These are phyloP conservation scores for Bettongia penicillata DNA, from an alignment of 2,113 vertebrate species.

Conservation along the genomic window DNA sequence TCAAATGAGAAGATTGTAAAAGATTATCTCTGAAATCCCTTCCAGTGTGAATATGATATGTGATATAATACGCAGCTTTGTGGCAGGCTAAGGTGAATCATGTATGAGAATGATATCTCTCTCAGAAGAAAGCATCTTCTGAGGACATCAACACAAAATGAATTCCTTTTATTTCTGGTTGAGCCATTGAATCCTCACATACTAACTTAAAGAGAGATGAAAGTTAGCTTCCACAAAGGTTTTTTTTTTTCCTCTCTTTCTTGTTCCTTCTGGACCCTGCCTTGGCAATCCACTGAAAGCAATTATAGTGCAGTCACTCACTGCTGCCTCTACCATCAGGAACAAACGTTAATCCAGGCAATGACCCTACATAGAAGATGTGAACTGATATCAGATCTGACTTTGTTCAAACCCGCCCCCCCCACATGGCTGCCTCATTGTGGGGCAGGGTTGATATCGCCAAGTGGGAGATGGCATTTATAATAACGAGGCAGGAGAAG, in stretches of 20 bases:
- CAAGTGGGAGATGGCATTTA: not conserved
- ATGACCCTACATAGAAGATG: slow-evolving; percentile 14
- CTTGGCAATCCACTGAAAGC: slow-evolving; percentile 40
- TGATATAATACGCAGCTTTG: not conserved
- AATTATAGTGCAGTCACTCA: slow-evolving; percentile 68
- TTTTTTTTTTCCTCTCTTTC: slow-evolving; percentile 17
- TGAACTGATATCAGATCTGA: slow-evolving; percentile 53
- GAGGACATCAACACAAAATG: not conserved
- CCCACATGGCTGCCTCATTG: not conserved
- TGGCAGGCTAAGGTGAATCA: not conserved
- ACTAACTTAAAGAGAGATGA: slow-evolving; percentile 77
- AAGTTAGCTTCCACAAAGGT: slow-evolving; percentile 56
- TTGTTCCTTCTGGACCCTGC: not conserved
- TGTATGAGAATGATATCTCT: not conserved
- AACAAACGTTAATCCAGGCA: slow-evolving; percentile 14
- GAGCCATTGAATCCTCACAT: slow-evolving; percentile 75
- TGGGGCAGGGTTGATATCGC: not conserved
- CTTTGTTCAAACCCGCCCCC: slow-evolving; percentile 36
- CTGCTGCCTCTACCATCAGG: not conserved
- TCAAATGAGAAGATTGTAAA: not conserved
- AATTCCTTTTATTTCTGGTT: slow-evolving; percentile 73
- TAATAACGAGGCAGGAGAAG: not conserved
- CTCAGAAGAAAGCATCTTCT: not conserved
- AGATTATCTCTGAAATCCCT: not conserved
- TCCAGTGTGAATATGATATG: too few relatives aligned